Evolutionary conservation across 1,140 invertebrate genomes (phyloP).

Genomic region (Bactericera cockerelli): DNA sequence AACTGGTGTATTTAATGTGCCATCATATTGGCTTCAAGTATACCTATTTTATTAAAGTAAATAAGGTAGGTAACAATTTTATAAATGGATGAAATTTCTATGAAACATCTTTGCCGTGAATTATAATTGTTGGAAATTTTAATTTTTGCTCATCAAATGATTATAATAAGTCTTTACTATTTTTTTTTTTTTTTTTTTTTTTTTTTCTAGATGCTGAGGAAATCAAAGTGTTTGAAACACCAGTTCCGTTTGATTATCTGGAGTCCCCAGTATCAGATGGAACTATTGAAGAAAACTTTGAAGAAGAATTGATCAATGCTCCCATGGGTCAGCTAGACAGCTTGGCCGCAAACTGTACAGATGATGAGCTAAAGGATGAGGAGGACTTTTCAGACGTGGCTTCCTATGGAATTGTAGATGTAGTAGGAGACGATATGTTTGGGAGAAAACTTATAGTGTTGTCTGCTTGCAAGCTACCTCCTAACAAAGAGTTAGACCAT

Average conservation of each 20-base stretch:
- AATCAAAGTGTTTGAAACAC: constrained; percentile 32
- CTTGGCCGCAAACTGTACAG: constrained; percentile 14
- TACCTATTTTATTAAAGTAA: no score
- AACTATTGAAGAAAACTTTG: constrained; percentile 84
- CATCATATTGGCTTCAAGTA: no score
- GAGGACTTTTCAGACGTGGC: constrained; percentile 62
- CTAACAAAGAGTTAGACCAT: constrained; percentile 68
- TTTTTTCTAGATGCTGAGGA: constrained; percentile 35
- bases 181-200: constrained; percentile 3
- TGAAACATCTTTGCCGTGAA: no score
- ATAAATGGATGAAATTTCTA: no score
- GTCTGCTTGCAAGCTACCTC: constrained; percentile 84
- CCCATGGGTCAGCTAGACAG: constrained; percentile 28
- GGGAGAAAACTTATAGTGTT: constrained; percentile 90
- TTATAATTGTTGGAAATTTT: no score
- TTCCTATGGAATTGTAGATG: constrained; percentile 70
- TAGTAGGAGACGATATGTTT: constrained; percentile 76
- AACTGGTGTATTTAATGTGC: no score
- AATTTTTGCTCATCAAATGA: no score
- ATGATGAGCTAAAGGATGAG: constrained; percentile 37
- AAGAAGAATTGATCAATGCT: constrained; percentile 64
- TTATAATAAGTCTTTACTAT: no score
- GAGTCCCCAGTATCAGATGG: constrained; percentile 70
- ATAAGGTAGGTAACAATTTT: no score
- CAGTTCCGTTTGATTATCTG: constrained; percentile 39